Base-by-base conservation (phyloP, 1,140 invertebrate genomes). In the Euborellia annulipes region DNA sequence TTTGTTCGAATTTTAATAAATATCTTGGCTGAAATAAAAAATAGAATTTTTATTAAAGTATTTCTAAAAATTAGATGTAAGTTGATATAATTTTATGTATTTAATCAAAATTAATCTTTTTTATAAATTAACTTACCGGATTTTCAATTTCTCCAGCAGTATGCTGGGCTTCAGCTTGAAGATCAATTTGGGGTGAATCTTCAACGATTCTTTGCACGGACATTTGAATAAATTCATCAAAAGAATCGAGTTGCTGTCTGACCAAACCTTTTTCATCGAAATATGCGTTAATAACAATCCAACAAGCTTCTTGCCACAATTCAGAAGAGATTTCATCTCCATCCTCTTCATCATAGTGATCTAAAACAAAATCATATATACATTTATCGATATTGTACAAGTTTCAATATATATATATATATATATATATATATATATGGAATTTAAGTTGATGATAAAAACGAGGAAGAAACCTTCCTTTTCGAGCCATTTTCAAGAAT, bases 171-270 rank as follows among this genome's bases (percentile, higher is more conserved):
- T 98, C 95, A 1, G 91, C 93, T 66, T 97, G 89, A 14, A 98
- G 67, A 61, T 98, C 94, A 50, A 98, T 95, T 43, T 85, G 86
- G 11, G 92, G 93, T 0, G 94, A 93, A 64, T 98, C 94, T 69
- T 98, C 94, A 2, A 98, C 93, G 62, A 98, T 98, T 52, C 93
- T 72, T 60, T 98, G 94, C 17, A 98, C 92, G 9, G 92, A 97
- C 92, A 98, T 98, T 61, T 97, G 92, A 63, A 98, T 97, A 60
- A 98, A 98, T 68, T 98, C 94, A 72, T 98, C 95, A 66, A 98
- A 98, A 54, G 91, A 97, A 58, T 98, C 95, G 49, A 98, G 67
- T 59, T 98, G 94, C 60, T 98, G 94, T 41, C 94, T 74, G n/a
- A 98, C 94, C 36, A 98, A 71, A 64, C 89, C 94, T 69, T 98